Evolutionary conservation across 2,888 invertebrate species (phyloP), one percentile per base, ranked within the genome.

Genomic region (Pseudeuparius sepicola): DNA sequence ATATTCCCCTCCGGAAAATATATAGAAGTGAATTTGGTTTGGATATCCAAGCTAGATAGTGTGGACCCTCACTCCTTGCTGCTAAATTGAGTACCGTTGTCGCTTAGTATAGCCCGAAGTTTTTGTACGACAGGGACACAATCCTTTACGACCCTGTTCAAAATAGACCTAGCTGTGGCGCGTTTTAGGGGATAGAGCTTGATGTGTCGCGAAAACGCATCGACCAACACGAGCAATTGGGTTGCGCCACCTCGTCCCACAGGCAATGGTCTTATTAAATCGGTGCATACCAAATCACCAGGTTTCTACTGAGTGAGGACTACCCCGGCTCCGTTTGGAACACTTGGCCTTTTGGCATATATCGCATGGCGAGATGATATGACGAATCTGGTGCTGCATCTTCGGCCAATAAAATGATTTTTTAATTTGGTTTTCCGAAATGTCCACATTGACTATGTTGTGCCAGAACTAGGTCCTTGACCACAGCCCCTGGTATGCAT

Each of bases 41-140:
- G 3, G 18, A 30, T 30, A 15, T 18, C 30, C 11, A 4, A 6
- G 4, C 10, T 3, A 7, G 7, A 10, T 11, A 30, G 15, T 4
- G 4, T 5, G 3, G 13, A 5, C 4, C 14, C 26, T 27, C 30
- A 27, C n/a, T 15, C 5, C 3, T n/a, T 4, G 2, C 30, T 14
- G 4, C 9, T 11, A 15, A 49, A 41, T 13, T 48, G 46, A 1
- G 48, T 36, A 9, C 45, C 47, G 34, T 50, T 50, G 24, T 46
- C 47, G 4, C 40, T 40, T 5, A 50, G 38, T 5, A 50, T 42
- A 4, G 34, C 34, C 27, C 34, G 11, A 7, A 46, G 48, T 18
- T 43, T 24, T 4, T 42, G 43, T 15, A 41, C 24, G 1, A 9
- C 11, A 10, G 27, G 25, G 9, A 43, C 3, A 27, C 41, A 34